Base-by-base conservation (phyloP, 2,888 invertebrate genomes). In the Trichacis sp. region DNA sequence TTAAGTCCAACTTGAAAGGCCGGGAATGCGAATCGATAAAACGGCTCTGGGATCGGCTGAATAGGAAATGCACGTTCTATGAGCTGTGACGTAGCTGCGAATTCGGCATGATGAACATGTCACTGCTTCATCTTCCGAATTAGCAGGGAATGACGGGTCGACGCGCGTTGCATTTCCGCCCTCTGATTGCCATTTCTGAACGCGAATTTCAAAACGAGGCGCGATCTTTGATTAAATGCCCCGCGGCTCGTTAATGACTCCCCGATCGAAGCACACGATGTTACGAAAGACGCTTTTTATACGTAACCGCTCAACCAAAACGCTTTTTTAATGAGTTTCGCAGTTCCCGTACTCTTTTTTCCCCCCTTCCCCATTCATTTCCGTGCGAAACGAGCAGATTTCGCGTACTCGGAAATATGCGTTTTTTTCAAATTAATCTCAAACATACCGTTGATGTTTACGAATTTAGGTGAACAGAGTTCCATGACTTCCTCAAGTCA, bases 131-230 rank as follows among this genome's bases (percentile, higher is more conserved):
- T 56, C 48, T 59, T 57, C 40, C 33, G 48, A 50, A 58, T 24
- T 29, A 24, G 8, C 11, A 14, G 24, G 3, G 19, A 46, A 61
- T 65, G 56, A 53, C 57, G 65, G 57, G 57, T 24, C 48, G 61
- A 61, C 61, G 53, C 42, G 54, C 48, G 50, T 54, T 57, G 58
- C 46, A 54, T 66, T 66, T 66, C 65, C 61, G 58, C 57, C 50
- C 57, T 47, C 46, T 62, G 65, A 61, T 58, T 62, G 61, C 58
- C 38, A 12, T 2, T 18, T 14, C 36, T 29, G 60, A 52, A 36
- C 46, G 29, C 1, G 29, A 2, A 53, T 20, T 36, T 20, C 52
- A 14, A 56, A 64, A 58, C 33, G 4, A 8, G 50, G 40, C 24
- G 43, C 29, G 40, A 8, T 45, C 14, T 40, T 36, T 63, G 58